These are phyloP conservation scores for Porites lobata DNA, from an alignment of 92 coral and sea anemone genomes.

Conservation along the genomic window DNA sequence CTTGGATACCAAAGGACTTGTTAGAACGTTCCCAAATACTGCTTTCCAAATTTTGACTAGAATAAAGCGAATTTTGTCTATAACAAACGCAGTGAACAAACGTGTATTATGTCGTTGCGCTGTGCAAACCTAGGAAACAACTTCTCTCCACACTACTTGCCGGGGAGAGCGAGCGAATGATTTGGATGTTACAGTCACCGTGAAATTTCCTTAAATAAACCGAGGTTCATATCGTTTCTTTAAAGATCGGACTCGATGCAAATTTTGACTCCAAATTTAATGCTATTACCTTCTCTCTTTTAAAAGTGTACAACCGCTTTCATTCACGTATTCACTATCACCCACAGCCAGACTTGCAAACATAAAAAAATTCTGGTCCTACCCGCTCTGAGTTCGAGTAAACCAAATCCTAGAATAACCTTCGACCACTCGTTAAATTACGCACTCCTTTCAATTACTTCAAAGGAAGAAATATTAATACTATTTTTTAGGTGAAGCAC, in stretches of 20 bases:
- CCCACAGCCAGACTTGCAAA: no score
- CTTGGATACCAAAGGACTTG: not conserved
- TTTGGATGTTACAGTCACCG: not conserved
- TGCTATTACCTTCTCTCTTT: not conserved
- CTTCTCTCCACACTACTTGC: constrained; percentile 5
- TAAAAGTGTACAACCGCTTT: constrained; percentile 1
- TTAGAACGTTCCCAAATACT: not conserved
- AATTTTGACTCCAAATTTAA: no score
- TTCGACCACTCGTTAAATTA: not conserved
- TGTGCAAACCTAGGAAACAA: constrained; percentile 1
- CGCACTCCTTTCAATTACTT: not conserved
- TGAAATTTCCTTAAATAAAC: not conserved
- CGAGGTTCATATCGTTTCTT: not conserved
- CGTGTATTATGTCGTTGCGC: not conserved
- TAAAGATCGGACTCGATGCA: not conserved
- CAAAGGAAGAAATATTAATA: not conserved
- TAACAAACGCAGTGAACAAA: not conserved
- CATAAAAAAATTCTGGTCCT: no score
- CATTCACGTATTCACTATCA: not conserved
- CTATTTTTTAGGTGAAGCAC: not conserved
- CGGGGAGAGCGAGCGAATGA: constrained; percentile 1
- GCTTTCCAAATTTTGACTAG: not conserved
- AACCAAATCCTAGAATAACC: no score
- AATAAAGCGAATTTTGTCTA: no score
- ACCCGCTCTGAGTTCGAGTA: no score